A percentile compares a stretch with the other conserved stretches of the same genome.
Conservation (phyloP, 2,113 vertebrate genomes). For the Microcebus murinus region DNA sequence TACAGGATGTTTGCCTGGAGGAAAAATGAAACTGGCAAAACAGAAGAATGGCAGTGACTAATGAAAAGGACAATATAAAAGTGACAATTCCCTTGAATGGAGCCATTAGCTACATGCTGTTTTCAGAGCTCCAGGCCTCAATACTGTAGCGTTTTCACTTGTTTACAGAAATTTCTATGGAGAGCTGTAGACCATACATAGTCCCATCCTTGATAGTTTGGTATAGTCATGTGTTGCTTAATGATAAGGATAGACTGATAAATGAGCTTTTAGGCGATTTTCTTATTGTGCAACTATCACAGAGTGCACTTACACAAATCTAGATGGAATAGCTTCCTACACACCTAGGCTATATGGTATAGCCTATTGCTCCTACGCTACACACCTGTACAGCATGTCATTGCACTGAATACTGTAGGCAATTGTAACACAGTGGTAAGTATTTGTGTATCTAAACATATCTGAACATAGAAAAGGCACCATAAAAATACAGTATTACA, state of each 20-base stretch:
- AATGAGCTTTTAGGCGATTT: background rate
- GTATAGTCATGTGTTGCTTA: background rate
- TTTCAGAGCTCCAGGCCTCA: background rate
- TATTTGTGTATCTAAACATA: background rate
- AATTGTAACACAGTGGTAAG: background rate
- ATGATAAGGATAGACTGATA: background rate
- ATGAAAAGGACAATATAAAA: conserved; percentile 64
- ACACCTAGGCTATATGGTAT: background rate
- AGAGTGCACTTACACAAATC: background rate
- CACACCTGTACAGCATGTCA: background rate
- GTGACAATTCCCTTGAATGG: conserved; percentile 66
- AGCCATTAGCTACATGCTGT: conserved; percentile 49
- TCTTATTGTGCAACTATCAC: background rate
- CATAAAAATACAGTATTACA: background rate
- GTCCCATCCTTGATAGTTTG: background rate
- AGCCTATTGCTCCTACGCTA: background rate
- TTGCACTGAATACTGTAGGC: background rate
- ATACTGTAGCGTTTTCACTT: conserved; percentile 52
- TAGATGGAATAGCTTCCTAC: background rate
- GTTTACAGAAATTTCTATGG: conserved; percentile 46
- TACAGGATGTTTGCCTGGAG: conserved; percentile 48
- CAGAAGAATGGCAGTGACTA: conserved; percentile 60
- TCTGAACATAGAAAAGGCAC: background rate
- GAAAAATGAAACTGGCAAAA: conserved; percentile 60
- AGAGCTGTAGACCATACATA: background rate